These are phyloP conservation scores for Formica exsecta DNA, from an alignment of 1,140 invertebrate genomes.

Conservation along the genomic window DNA sequence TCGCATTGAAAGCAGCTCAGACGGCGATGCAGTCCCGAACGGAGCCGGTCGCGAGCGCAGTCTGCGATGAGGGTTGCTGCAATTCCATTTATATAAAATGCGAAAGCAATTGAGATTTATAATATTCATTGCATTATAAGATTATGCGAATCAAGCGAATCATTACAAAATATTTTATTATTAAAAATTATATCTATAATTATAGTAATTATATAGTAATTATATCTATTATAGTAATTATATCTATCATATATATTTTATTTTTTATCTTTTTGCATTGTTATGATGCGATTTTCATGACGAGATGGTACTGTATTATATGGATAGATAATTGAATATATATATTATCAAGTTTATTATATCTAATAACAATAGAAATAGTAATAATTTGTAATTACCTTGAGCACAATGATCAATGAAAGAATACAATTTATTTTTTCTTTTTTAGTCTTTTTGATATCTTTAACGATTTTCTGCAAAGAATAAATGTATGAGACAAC, in stretches of 20 bases:
- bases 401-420: background rate
- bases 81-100: background rate
- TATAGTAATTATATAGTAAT: background rate
- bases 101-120: background rate
- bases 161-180: background rate
- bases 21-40: constrained; percentile 75
- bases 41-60: constrained; percentile 55
- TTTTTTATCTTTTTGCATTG: background rate
- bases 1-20: constrained; percentile 78
- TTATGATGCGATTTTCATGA: background rate
- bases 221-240: background rate
- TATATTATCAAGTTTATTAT: background rate
- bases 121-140: background rate
- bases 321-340: background rate
- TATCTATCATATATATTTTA: background rate
- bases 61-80: background rate
- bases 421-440: background rate
- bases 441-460: background rate
- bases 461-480: background rate
- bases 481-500: background rate
- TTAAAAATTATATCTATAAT: too few relatives aligned
- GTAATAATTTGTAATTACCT: background rate
- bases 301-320: background rate
- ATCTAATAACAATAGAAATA: constrained; percentile 3
- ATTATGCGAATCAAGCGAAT: background rate